Evolutionary conservation across 2,113 vertebrate species (phyloP).

Genomic region (Notarius quadriscutis): DNA sequence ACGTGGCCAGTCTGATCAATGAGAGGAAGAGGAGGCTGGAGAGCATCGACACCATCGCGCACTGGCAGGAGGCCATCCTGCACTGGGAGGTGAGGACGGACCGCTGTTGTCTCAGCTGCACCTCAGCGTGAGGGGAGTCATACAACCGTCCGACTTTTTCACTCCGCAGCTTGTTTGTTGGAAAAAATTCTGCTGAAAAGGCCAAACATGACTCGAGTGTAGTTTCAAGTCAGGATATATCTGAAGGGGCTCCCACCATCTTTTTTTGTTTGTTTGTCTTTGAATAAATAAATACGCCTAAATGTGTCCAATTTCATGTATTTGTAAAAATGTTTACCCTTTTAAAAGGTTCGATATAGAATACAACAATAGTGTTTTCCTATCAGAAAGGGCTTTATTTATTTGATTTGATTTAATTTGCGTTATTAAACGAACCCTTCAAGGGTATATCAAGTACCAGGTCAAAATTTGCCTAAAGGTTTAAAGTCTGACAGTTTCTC

Average conservation of each 20-base stretch:
- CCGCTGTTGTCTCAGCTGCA: constrained; percentile 28
- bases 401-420: not conserved
- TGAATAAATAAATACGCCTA: not conserved
- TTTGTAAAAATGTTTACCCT: not conserved
- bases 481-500: not conserved
- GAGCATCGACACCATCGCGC: constrained; percentile 93
- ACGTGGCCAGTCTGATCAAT: constrained; percentile 93
- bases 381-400: not conserved
- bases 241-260: not conserved
- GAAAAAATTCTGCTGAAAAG: not conserved
- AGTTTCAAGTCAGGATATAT: not conserved
- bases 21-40: constrained; percentile 93
- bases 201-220: not conserved
- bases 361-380: not conserved
- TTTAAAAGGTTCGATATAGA: not conserved
- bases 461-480: not conserved
- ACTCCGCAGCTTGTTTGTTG: not conserved
- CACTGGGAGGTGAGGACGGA: constrained; percentile 87
- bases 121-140: not conserved
- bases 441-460: not conserved
- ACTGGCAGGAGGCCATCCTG: constrained; percentile 94
- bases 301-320: not conserved
- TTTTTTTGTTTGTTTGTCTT: not conserved
- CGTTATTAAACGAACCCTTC: not conserved
- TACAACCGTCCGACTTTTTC: not conserved